Evolutionary conservation across 2,797 vertebrate genomes (phyloP).

Genomic region (Adelosebastes latens): DNA sequence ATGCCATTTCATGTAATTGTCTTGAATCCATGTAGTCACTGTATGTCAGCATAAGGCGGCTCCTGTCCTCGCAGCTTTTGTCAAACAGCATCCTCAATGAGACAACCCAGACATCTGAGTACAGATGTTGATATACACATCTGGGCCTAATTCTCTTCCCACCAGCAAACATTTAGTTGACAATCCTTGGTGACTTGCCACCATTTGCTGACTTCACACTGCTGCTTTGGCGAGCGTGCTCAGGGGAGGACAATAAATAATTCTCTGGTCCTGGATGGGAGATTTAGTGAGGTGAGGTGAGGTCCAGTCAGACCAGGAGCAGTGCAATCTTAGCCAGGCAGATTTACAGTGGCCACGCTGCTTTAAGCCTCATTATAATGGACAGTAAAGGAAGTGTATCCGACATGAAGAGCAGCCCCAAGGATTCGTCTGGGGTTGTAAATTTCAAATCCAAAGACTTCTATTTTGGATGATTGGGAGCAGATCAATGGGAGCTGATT

Average conservation of each 20-base stretch:
- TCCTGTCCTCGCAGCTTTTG: background rate
- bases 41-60: background rate
- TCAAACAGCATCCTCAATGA: background rate
- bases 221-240: slow-evolving; percentile 21
- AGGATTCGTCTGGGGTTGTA: slow-evolving; percentile 45
- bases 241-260: slow-evolving; percentile 51
- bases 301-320: slow-evolving; percentile 49
- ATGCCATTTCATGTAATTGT: background rate
- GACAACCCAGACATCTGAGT: background rate
- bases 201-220: slow-evolving; percentile 48
- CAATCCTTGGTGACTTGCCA: background rate
- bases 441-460: slow-evolving; percentile 55
- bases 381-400: slow-evolving; percentile 58
- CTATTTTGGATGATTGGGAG: slow-evolving; percentile 51
- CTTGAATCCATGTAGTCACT: background rate
- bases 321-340: slow-evolving; percentile 58
- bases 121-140: slow-evolving; percentile 18
- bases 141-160: slow-evolving; percentile 11
- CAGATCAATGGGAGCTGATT: slow-evolving; percentile 64
- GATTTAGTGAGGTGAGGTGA: slow-evolving; percentile 67
- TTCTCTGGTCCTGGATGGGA: slow-evolving; percentile 34
- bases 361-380: slow-evolving; percentile 74
- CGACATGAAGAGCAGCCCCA: slow-evolving; percentile 36
- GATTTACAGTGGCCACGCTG: slow-evolving; percentile 70
- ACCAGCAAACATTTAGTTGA: slow-evolving; percentile 18